A percentile compares a stretch with the other conserved stretches of the same genome.
phyloP scores from a whole-genome alignment of 2,113 vertebrate species.

The Phycodurus eques region DNA sequence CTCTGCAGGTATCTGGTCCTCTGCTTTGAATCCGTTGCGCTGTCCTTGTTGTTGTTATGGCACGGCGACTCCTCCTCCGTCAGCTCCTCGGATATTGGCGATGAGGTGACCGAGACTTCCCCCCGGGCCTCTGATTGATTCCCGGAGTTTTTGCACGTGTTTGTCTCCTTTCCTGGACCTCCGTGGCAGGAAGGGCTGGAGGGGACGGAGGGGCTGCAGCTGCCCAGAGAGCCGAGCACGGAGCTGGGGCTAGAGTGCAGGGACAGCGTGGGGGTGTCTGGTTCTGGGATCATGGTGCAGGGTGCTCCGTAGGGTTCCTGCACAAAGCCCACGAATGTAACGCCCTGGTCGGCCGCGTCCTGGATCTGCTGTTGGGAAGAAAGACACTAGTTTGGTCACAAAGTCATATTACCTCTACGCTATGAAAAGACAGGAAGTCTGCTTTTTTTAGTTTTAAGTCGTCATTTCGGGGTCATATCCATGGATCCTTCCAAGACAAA shows the following conservation, averaged over 20 bases:
- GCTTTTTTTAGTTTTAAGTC: not conserved
- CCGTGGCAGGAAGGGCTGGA: conserved; percentile 46
- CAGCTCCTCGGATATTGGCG: conserved; percentile 50
- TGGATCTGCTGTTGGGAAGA: conserved; percentile 81
- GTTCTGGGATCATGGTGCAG: conserved; percentile 55
- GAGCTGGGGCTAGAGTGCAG: conserved; percentile 80
- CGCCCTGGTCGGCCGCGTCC: conserved; percentile 88
- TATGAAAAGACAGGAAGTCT: not conserved
- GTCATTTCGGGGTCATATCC: not conserved
- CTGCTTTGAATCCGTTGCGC: conserved; percentile 38
- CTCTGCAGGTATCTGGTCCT: conserved; percentile 39
- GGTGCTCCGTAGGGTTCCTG: conserved; percentile 79
- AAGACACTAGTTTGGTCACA: not conserved
- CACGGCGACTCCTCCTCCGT: conserved; percentile 56
- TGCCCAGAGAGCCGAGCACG: conserved; percentile 67
- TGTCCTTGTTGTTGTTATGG: conserved; percentile 74
- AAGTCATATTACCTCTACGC: not conserved
- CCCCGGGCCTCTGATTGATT: conserved; percentile 19
- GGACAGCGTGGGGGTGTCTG: conserved; percentile 71
- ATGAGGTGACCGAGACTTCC: conserved; percentile 28
- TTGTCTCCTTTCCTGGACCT: not conserved
- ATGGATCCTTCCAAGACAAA: not conserved
- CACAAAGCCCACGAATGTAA: conserved; percentile 89
- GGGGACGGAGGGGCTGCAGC: conserved; percentile 57
- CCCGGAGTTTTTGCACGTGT: conserved; percentile 4